phyloP scores from a whole-genome alignment of 2,113 vertebrate species.

The Myotis davidii region DNA sequence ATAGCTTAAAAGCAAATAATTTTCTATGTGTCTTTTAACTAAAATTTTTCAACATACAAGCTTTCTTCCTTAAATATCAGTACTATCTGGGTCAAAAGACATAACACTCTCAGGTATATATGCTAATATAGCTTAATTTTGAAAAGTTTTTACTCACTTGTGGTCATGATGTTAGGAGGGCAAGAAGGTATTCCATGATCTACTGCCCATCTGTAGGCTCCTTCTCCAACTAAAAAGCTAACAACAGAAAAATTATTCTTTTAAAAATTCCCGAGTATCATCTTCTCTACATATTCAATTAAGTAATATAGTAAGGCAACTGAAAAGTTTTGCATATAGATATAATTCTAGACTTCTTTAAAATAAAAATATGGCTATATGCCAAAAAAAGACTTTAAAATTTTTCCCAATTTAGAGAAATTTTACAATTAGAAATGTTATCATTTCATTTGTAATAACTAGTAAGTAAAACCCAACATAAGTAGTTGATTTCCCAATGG shows the following conservation, averaged over 20 bases:
- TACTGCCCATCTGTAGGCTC: constrained; percentile 97
- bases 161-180: constrained; percentile 96
- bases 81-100: not conserved
- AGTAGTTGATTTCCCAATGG: not conserved
- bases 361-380: constrained; percentile 43
- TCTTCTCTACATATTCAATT: constrained; percentile 49
- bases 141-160: constrained; percentile 91
- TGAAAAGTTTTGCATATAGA: constrained; percentile 3
- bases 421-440: constrained; percentile 27
- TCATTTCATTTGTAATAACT: not conserved
- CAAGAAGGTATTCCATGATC: constrained; percentile 97
- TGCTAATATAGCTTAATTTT: constrained; percentile 60
- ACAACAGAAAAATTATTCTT: constrained; percentile 76
- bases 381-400: constrained; percentile 2
- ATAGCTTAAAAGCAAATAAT: constrained; percentile 18
- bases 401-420: constrained; percentile 8
- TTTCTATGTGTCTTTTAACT: not conserved
- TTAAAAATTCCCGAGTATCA: constrained; percentile 60
- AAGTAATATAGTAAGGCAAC: constrained; percentile 14
- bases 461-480: not conserved
- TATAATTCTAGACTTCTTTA: constrained; percentile 18
- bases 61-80: constrained; percentile 27
- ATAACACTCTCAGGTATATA: constrained; percentile 37
- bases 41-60: constrained; percentile 29
- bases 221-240: constrained; percentile 98